phyloP scores from a whole-genome alignment of 2,113 vertebrate species.

The Saimiri boliviensis region DNA sequence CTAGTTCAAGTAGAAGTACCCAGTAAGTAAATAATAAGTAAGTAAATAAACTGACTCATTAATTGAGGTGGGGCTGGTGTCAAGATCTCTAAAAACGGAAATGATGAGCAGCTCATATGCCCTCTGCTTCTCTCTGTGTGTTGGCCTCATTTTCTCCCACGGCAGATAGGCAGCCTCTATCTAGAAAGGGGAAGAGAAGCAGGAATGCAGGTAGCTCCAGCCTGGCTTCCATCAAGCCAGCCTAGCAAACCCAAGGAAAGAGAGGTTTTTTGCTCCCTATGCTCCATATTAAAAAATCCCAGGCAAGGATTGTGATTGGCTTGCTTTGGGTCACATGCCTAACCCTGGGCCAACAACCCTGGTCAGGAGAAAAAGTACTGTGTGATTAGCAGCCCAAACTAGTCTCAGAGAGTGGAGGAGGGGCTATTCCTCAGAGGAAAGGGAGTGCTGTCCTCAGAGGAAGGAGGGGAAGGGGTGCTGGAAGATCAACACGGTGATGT shows the following conservation, averaged over 20 bases:
- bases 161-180: background rate
- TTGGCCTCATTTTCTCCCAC: background rate
- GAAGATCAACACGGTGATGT: background rate
- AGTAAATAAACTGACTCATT: background rate
- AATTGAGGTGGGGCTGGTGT: background rate
- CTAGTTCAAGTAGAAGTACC: constrained; percentile 19
- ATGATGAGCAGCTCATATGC: background rate
- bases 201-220: background rate
- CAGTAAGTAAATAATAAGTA: constrained; percentile 7
- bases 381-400: background rate
- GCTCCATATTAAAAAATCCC: background rate
- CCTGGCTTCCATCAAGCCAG: background rate
- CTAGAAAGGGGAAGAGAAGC: background rate
- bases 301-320: constrained; percentile 44
- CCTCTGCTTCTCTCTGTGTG: background rate
- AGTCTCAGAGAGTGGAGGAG: background rate
- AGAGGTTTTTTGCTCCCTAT: background rate
- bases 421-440: background rate
- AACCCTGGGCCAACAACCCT: background rate
- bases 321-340: background rate
- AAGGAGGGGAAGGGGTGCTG: background rate
- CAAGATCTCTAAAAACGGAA: background rate
- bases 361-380: background rate
- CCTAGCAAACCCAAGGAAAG: background rate
- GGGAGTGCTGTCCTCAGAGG: background rate